A percentile compares a stretch with the other conserved stretches of the same genome.
Conservation (phyloP, 2,797 vertebrate genomes). For the Thalassophryne amazonica region DNA sequence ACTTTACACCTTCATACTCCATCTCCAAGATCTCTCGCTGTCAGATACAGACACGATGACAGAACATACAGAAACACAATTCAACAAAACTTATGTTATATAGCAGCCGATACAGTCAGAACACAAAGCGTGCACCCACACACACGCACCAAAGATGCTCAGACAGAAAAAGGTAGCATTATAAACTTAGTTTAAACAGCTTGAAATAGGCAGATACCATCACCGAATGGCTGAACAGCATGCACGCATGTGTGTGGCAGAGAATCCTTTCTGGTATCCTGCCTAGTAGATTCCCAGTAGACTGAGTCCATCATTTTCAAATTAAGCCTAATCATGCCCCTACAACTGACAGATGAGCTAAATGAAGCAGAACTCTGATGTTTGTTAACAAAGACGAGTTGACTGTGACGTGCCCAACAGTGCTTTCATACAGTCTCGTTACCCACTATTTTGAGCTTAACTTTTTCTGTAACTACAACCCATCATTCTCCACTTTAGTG, state of each 20-base stretch:
- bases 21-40: constrained; percentile 34
- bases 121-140: constrained; percentile 19
- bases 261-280: constrained; percentile 17
- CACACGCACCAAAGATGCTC: constrained; percentile 13
- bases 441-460: constrained; percentile 32
- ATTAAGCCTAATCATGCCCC: constrained; percentile 27
- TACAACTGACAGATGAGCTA: constrained; percentile 5
- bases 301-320: constrained; percentile 29
- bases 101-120: not conserved
- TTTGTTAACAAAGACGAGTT: constrained; percentile 1
- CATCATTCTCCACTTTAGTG: constrained; percentile 42
- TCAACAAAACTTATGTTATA: not conserved
- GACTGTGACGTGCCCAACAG: not conserved
- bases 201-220: constrained; percentile 41
- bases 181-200: constrained; percentile 32
- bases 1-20: constrained; percentile 18
- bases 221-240: constrained; percentile 15
- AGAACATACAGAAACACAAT: constrained; percentile 17
- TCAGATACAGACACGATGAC: constrained; percentile 32
- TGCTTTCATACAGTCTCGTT: constrained; percentile 24
- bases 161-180: constrained; percentile 35
- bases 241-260: not conserved
- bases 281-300: constrained; percentile 1
- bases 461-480: constrained; percentile 26
- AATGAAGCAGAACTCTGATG: constrained; percentile 21